Evolutionary conservation across 2,113 vertebrate genomes (phyloP).

Genomic region (Brachyistius frenatus): DNA sequence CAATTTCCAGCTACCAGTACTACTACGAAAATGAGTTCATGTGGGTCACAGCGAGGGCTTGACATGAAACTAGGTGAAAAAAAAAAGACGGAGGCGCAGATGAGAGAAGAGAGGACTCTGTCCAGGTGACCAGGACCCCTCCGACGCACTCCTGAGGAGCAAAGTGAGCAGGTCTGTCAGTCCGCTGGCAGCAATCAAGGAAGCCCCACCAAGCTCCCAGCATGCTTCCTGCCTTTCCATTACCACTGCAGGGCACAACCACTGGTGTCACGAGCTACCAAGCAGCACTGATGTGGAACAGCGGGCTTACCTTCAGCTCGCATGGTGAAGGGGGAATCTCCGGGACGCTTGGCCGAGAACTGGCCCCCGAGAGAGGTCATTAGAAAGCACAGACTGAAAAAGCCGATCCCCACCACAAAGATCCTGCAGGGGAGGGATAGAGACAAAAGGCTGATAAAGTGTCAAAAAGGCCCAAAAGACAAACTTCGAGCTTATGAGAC

Average conservation of each 20-base stretch:
- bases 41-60: background rate
- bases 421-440: constrained; percentile 84
- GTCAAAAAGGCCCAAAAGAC: constrained; percentile 26
- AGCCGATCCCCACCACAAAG: constrained; percentile 94
- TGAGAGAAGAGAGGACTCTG: constrained; percentile 28
- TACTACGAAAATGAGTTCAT: background rate
- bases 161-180: constrained; percentile 62
- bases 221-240: constrained; percentile 65
- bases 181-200: constrained; percentile 67
- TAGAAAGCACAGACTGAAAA: constrained; percentile 98
- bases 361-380: constrained; percentile 98
- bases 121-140: background rate
- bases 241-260: constrained; percentile 37
- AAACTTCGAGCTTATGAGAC: constrained; percentile 12
- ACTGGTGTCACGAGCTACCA: constrained; percentile 15
- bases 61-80: constrained; percentile 21
- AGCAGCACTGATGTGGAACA: constrained; percentile 17
- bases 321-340: constrained; percentile 94
- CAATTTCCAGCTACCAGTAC: background rate
- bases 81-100: constrained; percentile 23
- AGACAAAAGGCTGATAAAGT: background rate
- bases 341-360: constrained; percentile 91
- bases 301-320: constrained; percentile 91
- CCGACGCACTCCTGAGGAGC: constrained; percentile 49
- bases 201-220: constrained; percentile 52